phyloP scores from a whole-genome alignment of 2,888 invertebrate species.

The Flexamia atlantica region DNA sequence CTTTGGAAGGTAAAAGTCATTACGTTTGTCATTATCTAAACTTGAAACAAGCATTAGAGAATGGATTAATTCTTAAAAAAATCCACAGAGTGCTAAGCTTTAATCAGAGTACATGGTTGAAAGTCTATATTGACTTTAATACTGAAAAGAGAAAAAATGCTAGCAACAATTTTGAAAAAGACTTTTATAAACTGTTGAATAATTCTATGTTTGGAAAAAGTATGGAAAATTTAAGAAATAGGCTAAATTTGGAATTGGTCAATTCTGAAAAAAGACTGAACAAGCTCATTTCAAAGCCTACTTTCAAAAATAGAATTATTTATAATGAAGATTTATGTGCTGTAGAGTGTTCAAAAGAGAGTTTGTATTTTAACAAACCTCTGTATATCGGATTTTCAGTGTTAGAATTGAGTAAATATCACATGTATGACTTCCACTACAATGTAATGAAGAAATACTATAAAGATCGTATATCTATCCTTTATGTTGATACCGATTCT shows the following conservation, averaged over 20 bases:
- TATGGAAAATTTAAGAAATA: slow-evolving; percentile 17
- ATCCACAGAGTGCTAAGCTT: slow-evolving; percentile 71
- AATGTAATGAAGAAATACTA: no score
- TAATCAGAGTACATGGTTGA: slow-evolving; percentile 70
- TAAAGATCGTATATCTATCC: no score
- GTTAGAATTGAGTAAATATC: slow-evolving; percentile 60
- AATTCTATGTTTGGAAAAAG: slow-evolving; percentile 68
- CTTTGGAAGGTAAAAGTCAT: slow-evolving; percentile 13
- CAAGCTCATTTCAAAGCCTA: no score
- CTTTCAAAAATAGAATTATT: no score
- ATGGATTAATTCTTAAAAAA: slow-evolving; percentile 71
- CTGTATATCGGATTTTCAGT: slow-evolving; percentile 63
- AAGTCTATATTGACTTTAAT: slow-evolving; percentile 69
- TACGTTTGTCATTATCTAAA: slow-evolving; percentile 71
- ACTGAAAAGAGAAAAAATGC: slow-evolving; percentile 60
- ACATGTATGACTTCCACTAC: slow-evolving; percentile 61
- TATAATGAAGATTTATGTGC: no score
- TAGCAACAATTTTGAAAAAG: not conserved
- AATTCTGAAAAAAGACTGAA: no score
- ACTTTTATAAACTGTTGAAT: slow-evolving; percentile 57
- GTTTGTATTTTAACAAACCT: slow-evolving; percentile 65
- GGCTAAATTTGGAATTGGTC: no score
- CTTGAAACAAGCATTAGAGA: slow-evolving; percentile 70
- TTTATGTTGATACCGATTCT: not conserved
- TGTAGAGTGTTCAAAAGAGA: slow-evolving; percentile 15